Evolutionary conservation across 2,797 vertebrate species (phyloP).

Genomic region (Notoglanidium macrostoma): DNA sequence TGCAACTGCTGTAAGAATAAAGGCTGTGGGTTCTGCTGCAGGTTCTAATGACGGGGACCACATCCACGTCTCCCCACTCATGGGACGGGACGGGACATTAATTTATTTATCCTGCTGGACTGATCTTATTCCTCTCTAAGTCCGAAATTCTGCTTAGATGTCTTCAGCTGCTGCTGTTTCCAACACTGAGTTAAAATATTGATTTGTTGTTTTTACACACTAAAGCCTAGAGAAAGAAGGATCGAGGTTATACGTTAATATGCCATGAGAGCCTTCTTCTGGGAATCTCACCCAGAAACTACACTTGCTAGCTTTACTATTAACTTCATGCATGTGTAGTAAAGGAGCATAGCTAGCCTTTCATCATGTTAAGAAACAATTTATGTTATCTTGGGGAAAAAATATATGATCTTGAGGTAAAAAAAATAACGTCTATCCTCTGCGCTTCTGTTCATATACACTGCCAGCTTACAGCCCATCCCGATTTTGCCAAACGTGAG

Average conservation of each 20-base stretch:
- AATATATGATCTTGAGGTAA: neutral
- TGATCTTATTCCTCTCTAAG: neutral
- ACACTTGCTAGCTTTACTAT: neutral
- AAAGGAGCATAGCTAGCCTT: neutral
- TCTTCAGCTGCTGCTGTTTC: neutral
- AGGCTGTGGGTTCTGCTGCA: conserved; percentile 80
- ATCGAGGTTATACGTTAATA: neutral
- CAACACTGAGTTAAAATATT: neutral
- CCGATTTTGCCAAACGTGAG: neutral
- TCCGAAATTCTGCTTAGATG: neutral
- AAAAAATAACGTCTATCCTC: neutral
- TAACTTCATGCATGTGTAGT: neutral
- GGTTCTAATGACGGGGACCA: conserved; percentile 61
- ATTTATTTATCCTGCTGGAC: conserved; percentile 44
- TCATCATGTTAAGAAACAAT: neutral
- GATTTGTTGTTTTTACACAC: neutral
- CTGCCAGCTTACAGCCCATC: neutral
- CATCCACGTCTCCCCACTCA: neutral
- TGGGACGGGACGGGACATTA: conserved; percentile 20
- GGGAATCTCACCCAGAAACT: neutral
- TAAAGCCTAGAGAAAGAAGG: neutral
- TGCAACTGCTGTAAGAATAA: conserved; percentile 75
- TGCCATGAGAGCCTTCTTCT: neutral
- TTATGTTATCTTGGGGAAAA: neutral
- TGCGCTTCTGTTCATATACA: neutral